These are phyloP conservation scores for Machimus atricapillus DNA, from an alignment of 2,888 invertebrate species.

Conservation along the genomic window DNA sequence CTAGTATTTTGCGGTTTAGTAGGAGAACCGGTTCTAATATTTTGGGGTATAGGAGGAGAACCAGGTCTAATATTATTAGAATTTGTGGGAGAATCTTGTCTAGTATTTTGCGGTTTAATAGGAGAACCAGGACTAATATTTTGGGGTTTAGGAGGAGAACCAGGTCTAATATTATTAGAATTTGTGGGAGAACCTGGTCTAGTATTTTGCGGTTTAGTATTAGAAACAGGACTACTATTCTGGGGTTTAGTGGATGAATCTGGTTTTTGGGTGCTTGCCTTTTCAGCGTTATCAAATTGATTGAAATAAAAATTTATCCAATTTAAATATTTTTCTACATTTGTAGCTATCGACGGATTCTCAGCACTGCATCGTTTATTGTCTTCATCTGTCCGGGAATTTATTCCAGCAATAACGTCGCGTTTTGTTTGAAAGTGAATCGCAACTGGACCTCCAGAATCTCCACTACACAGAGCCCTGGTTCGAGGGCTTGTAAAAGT, in stretches of 20 bases:
- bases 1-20: too few relatives aligned
- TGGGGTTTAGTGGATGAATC: too few relatives aligned
- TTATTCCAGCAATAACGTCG: not conserved
- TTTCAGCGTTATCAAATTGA: not conserved
- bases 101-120: too few relatives aligned
- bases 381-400: not conserved
- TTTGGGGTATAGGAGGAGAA: too few relatives aligned
- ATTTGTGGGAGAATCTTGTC: too few relatives aligned
- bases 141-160: too few relatives aligned
- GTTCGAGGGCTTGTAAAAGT: not conserved
- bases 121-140: not conserved
- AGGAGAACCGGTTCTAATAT: too few relatives aligned
- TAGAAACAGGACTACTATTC: too few relatives aligned
- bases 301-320: not conserved
- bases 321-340: not conserved
- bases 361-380: not conserved
- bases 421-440: not conserved
- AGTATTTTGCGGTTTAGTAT: too few relatives aligned
- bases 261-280: not conserved
- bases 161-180: too few relatives aligned
- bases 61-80: too few relatives aligned
- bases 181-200: too few relatives aligned
- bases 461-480: not conserved
- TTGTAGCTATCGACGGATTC: not conserved
- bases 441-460: not conserved